Conservation (phyloP, 2,797 vertebrate genomes). For the Margarornis squamiger region DNA sequence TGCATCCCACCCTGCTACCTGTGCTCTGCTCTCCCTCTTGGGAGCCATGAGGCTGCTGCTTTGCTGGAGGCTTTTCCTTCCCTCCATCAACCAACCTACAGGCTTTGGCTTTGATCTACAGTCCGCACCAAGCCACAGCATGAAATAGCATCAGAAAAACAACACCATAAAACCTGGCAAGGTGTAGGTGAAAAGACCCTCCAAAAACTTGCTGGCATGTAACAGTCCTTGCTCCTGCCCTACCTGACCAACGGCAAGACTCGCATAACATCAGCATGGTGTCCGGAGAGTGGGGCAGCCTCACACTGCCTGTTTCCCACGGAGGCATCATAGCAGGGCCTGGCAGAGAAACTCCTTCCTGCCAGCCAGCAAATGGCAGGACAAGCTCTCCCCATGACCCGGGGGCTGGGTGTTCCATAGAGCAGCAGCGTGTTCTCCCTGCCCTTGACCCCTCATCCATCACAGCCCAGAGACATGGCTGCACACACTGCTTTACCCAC, state of each 20-base stretch:
- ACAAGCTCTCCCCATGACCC: background rate
- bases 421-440: accelerated
- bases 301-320: accelerated
- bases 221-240: background rate
- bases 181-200: background rate
- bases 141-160: background rate
- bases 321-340: background rate
- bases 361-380: background rate
- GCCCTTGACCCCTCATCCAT: background rate
- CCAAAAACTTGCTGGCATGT: background rate
- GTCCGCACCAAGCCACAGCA: background rate
- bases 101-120: background rate
- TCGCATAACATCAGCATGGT: accelerated
- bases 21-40: background rate
- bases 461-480: background rate
- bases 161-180: background rate
- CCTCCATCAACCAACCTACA: background rate
- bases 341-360: background rate
- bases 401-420: background rate
- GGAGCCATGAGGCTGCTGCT: background rate
- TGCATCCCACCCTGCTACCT: background rate
- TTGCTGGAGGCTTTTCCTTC: background rate
- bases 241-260: background rate
- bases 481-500: background rate
- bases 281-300: background rate